These are phyloP conservation scores for Drosophila nikananu DNA, from an alignment of 1,140 invertebrate genomes.

Conservation along the genomic window DNA sequence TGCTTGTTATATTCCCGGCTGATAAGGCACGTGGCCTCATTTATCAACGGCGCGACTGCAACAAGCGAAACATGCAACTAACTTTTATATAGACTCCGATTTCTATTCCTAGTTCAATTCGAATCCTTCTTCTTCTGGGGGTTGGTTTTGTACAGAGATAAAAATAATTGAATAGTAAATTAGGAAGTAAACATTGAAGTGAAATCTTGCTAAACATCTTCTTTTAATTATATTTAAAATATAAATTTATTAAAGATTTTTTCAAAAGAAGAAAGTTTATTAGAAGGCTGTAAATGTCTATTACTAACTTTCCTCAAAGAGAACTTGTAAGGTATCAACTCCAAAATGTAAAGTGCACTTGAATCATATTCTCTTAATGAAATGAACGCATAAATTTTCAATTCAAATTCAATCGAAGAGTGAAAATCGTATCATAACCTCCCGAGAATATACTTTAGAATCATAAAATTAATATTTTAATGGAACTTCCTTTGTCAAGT, in stretches of 20 bases:
- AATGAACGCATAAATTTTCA: background rate
- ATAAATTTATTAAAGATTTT: background rate
- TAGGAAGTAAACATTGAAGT: background rate
- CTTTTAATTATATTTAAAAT: background rate
- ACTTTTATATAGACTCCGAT: constrained; percentile 36
- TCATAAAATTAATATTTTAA: background rate
- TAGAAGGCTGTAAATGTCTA: no score
- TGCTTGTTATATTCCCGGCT: constrained; percentile 66
- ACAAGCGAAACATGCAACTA: constrained; percentile 72
- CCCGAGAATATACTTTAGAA: background rate
- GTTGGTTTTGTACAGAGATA: constrained; percentile 23
- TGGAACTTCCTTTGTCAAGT: background rate
- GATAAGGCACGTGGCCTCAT: constrained; percentile 83
- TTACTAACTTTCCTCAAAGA: background rate
- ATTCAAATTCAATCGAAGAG: background rate
- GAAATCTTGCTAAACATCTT: background rate
- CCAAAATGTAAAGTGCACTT: no score
- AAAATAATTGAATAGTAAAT: background rate
- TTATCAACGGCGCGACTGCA: constrained; percentile 71
- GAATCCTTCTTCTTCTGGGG: constrained; percentile 31
- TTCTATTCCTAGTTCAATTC: constrained; percentile 44
- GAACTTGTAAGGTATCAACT: no score
- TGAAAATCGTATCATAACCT: background rate
- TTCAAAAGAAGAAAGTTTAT: background rate
- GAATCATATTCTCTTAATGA: background rate